These are phyloP conservation scores for Rhinophrynus dorsalis DNA, from an alignment of 2,797 vertebrate genomes.

Conservation along the genomic window DNA sequence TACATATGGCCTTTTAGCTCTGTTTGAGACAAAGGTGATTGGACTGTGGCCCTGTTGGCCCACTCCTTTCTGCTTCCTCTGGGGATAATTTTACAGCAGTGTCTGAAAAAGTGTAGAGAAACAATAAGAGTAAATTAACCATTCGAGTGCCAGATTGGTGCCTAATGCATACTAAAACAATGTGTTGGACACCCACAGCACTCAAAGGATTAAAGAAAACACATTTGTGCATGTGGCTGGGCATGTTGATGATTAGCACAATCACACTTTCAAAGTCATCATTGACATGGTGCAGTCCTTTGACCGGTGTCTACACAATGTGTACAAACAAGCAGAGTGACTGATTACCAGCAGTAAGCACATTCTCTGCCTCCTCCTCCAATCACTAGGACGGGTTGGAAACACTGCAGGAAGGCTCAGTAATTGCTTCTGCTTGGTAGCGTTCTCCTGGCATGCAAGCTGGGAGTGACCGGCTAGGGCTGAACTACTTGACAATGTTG, in stretches of 20 bases:
- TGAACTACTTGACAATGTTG: no score
- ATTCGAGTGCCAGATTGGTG: no score
- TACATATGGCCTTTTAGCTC: no score
- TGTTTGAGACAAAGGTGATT: no score
- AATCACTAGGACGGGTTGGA: conserved; percentile 12
- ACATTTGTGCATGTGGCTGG: conserved; percentile 14
- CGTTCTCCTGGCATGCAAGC: conserved; percentile 44
- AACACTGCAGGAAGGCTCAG: conserved; percentile 21
- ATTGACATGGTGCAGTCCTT: conserved; percentile 9
- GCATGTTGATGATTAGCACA: conserved; percentile 34
- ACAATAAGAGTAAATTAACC: no score
- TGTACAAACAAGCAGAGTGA: conserved; percentile 29
- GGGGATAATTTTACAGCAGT: no score
- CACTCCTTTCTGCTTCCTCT: no score
- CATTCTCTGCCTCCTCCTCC: background rate
- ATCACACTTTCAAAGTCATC: conserved; percentile 42
- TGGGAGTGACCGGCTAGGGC: conserved; percentile 20
- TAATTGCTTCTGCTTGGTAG: conserved; percentile 46
- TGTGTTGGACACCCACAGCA: no score
- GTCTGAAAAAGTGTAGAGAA: conserved; percentile 15
- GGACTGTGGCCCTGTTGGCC: no score
- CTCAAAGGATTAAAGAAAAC: no score
- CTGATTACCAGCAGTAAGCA: conserved; percentile 22
- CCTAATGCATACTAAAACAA: no score
- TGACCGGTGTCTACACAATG: conserved; percentile 26